Evolutionary conservation across 2,888 invertebrate species (phyloP).

Genomic region (Noctuana brunneofusca): DNA sequence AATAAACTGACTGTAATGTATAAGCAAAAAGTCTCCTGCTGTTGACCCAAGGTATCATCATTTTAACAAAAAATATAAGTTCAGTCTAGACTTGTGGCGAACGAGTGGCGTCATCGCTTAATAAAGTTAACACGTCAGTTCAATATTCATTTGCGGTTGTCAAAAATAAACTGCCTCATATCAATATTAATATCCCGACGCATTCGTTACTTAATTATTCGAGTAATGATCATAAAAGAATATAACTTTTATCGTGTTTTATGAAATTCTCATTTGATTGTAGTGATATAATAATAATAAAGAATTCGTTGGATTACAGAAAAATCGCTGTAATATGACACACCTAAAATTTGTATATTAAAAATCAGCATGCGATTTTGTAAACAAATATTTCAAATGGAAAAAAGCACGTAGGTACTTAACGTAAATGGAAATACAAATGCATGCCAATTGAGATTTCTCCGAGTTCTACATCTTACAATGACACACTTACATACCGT

Average conservation of each 20-base stretch:
- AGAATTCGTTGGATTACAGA: no score
- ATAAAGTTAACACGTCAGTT: constrained; percentile 30
- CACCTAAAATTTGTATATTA: no score
- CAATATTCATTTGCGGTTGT: constrained; percentile 11
- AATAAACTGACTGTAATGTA: not conserved
- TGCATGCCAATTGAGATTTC: not conserved
- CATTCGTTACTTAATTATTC: not conserved
- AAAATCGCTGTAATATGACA: no score
- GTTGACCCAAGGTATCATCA: constrained; percentile 30
- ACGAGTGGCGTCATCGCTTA: constrained; percentile 53
- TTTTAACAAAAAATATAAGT: constrained; percentile 42
- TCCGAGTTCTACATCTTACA: constrained; percentile 1
- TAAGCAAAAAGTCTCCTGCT: not conserved
- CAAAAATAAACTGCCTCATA: constrained; percentile 5
- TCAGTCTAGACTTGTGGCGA: constrained; percentile 36
- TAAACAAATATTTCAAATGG: no score
- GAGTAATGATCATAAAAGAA: not conserved
- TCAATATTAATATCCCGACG: not conserved
- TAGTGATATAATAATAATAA: no score
- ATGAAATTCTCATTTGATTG: no score
- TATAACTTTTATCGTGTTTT: no score
- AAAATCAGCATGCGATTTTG: no score
- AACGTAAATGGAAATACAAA: not conserved
- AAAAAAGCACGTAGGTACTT: no score
- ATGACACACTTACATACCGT: not conserved